phyloP scores from a whole-genome alignment of 1,140 invertebrate genomes.

The Papilio helenus region DNA sequence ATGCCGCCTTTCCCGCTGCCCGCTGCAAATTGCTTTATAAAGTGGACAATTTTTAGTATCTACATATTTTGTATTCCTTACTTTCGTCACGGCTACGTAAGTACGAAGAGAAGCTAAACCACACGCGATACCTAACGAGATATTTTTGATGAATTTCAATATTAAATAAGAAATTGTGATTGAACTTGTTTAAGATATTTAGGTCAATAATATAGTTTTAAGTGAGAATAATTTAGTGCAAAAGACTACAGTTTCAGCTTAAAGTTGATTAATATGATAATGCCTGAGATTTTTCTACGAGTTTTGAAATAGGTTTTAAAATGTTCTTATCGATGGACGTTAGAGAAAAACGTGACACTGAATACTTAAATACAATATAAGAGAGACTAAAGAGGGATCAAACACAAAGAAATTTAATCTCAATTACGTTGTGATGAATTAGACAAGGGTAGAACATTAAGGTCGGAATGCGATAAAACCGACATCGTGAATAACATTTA shows the following conservation, averaged over 20 bases:
- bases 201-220: slow-evolving; percentile 49
- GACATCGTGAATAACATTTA: slow-evolving; percentile 32
- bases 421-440: slow-evolving; percentile 42
- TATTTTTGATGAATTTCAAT: slow-evolving; percentile 67
- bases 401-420: slow-evolving; percentile 59
- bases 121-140: slow-evolving; percentile 56
- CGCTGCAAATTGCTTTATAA: slow-evolving; percentile 60
- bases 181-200: slow-evolving; percentile 54
- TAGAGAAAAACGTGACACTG: slow-evolving; percentile 46
- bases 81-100: slow-evolving; percentile 57
- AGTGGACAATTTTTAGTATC: slow-evolving; percentile 57
- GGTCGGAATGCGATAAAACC: background rate
- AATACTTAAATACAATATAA: slow-evolving; percentile 46
- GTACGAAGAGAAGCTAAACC: slow-evolving; percentile 53
- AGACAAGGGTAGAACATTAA: slow-evolving; percentile 16
- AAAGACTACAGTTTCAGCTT: slow-evolving; percentile 54
- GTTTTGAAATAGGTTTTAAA: slow-evolving; percentile 72
- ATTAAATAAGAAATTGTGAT: slow-evolving; percentile 67
- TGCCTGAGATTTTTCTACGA: slow-evolving; percentile 59
- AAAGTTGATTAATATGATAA: slow-evolving; percentile 43
- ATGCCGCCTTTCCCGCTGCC: slow-evolving; percentile 68
- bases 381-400: slow-evolving; percentile 74
- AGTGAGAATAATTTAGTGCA: slow-evolving; percentile 45
- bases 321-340: slow-evolving; percentile 41
- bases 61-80: slow-evolving; percentile 64